Percentiles rank a stretch among this genome's conserved stretches.
Evolutionary conservation across 53 echinoderm and acorn worm species (phyloP).

Genomic region (Antedon mediterranea): DNA sequence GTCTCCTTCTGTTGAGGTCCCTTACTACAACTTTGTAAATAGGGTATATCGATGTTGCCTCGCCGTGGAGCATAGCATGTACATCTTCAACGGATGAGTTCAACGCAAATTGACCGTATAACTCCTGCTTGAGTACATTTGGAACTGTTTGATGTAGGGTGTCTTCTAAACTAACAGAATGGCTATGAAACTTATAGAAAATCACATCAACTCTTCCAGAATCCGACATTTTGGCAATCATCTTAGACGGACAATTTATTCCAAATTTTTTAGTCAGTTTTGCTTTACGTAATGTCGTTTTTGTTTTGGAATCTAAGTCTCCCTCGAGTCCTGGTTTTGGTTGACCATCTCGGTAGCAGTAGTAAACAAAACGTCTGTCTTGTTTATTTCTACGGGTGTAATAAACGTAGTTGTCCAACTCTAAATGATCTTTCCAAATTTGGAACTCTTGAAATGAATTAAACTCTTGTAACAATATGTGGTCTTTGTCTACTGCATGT

Average conservation of each 20-base stretch:
- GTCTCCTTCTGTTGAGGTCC: not conserved
- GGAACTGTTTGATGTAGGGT: not conserved
- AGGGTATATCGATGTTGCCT: not conserved
- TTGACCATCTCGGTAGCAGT: not conserved
- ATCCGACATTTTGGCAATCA: not conserved
- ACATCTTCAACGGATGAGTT: not conserved
- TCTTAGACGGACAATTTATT: not conserved
- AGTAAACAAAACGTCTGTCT: not conserved
- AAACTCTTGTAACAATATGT: not conserved
- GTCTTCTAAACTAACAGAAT: not conserved
- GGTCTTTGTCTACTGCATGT: not conserved
- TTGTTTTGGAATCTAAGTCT: not conserved
- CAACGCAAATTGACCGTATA: not conserved
- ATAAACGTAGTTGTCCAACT: not conserved
- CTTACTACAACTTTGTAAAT: not conserved
- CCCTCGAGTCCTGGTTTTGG: not conserved
- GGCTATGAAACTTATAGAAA: not conserved
- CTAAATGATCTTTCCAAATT: not conserved
- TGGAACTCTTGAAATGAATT: not conserved
- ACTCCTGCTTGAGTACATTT: not conserved
- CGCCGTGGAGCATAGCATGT: not conserved
- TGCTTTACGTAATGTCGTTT: not conserved
- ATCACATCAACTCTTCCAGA: not conserved
- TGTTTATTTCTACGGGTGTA: not conserved
- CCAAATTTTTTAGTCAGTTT: not conserved